These are phyloP conservation scores for Psittacara wagleri DNA, from an alignment of 2,113 vertebrate species.

Conservation along the genomic window DNA sequence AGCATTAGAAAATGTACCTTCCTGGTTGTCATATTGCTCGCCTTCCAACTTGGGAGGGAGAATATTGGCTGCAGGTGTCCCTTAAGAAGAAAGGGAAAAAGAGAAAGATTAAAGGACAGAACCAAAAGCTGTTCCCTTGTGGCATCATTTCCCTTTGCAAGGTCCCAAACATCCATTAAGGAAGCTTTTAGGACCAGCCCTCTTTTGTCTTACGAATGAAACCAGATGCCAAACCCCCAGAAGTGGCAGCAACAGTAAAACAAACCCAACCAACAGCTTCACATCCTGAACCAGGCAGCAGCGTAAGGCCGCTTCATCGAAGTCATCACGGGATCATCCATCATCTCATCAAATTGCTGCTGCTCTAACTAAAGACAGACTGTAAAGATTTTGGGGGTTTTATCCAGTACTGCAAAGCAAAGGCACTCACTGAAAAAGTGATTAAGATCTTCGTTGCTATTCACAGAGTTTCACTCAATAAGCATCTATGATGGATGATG, in stretches of 20 bases:
- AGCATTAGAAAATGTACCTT: rapidly evolving
- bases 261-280: neutral
- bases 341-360: neutral
- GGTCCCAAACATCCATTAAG: neutral
- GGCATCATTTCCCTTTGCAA: neutral
- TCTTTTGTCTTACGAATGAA: neutral
- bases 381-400: neutral
- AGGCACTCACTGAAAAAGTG: neutral
- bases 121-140: neutral
- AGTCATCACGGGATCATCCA: neutral
- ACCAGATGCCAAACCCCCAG: neutral
- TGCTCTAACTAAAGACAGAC: neutral
- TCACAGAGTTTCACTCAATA: neutral
- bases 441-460: neutral
- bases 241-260: neutral
- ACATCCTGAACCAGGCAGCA: neutral
- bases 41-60: neutral
- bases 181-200: neutral
- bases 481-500: neutral
- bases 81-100: neutral
- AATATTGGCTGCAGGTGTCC: neutral
- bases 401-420: neutral
- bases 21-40: neutral
- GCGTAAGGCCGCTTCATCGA: neutral
- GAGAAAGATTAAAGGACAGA: slow-evolving; percentile 5